A percentile compares a stretch with the other conserved stretches of the same genome.
These are phyloP conservation scores for Homarus gammarus DNA, from an alignment of 2,888 invertebrate species.

Conservation along the genomic window DNA sequence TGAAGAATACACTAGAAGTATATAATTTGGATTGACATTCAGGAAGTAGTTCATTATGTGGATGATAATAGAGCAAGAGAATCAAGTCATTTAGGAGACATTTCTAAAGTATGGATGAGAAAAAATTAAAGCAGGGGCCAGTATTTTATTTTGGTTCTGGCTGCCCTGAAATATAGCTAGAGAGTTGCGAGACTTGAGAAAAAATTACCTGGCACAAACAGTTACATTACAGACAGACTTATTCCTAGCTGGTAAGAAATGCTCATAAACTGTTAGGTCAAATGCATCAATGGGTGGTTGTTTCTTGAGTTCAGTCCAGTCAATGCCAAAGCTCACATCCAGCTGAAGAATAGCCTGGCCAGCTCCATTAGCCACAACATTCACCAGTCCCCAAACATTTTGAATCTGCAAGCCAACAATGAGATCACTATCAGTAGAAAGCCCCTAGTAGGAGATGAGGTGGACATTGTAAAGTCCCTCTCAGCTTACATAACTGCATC, in stretches of 20 bases:
- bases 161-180: no score
- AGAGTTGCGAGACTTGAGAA: no score
- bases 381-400: slow-evolving; percentile 78
- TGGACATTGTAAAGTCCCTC: no score
- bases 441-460: background rate
- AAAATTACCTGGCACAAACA: slow-evolving; percentile 78
- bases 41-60: no score
- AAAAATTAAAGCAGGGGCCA: no score
- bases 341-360: slow-evolving; percentile 82
- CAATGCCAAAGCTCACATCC: slow-evolving; percentile 80
- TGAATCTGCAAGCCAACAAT: slow-evolving; percentile 64
- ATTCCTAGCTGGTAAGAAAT: slow-evolving; percentile 78
- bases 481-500: no score
- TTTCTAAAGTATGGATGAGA: no score
- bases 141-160: no score
- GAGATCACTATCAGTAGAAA: background rate
- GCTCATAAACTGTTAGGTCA: slow-evolving; percentile 80
- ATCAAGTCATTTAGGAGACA: no score
- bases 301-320: slow-evolving; percentile 77
- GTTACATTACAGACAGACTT: slow-evolving; percentile 79
- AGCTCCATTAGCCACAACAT: slow-evolving; percentile 81
- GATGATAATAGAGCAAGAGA: no score
- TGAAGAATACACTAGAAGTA: no score
- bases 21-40: no score
- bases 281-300: slow-evolving; percentile 79